phyloP scores from a whole-genome alignment of 1,140 invertebrate species.

The Callitettix versicolor region DNA sequence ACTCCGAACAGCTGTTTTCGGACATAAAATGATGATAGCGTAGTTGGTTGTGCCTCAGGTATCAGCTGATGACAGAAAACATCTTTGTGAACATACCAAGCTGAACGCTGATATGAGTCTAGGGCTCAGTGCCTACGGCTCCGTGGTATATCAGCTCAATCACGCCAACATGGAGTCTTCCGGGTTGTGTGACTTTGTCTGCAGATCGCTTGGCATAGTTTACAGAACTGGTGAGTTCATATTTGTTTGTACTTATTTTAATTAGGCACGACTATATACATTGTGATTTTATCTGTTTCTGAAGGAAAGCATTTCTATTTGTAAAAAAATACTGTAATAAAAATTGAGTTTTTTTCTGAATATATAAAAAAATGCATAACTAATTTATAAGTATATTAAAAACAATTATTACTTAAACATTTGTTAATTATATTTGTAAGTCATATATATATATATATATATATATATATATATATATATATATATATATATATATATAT shows the following conservation, averaged over 20 bases:
- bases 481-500: no score
- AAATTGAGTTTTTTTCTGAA: no score
- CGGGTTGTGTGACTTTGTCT: conserved; percentile 63
- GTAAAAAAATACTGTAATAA: conserved; percentile 10
- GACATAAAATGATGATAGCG: not conserved
- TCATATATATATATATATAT: no score
- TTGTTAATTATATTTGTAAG: no score
- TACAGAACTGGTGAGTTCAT: conserved; percentile 54
- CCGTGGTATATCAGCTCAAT: conserved; percentile 66
- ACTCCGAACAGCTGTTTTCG: not conserved
- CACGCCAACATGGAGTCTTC: conserved; percentile 71
- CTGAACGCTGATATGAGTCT: conserved; percentile 36
- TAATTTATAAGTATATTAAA: no score
- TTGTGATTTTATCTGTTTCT: no score
- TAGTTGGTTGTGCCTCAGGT: conserved; percentile 39
- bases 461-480: no score
- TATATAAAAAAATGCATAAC: no score
- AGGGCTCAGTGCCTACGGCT: conserved; percentile 57
- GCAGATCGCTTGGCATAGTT: conserved; percentile 57
- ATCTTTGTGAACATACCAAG: conserved; percentile 49
- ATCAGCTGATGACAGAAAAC: conserved; percentile 58
- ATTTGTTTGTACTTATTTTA: not conserved
- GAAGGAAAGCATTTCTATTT: no score
- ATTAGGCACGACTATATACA: not conserved
- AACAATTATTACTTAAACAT: no score